These are phyloP conservation scores for Mesoclemmys tuberculata DNA, from an alignment of 2,113 vertebrate species.

Conservation along the genomic window DNA sequence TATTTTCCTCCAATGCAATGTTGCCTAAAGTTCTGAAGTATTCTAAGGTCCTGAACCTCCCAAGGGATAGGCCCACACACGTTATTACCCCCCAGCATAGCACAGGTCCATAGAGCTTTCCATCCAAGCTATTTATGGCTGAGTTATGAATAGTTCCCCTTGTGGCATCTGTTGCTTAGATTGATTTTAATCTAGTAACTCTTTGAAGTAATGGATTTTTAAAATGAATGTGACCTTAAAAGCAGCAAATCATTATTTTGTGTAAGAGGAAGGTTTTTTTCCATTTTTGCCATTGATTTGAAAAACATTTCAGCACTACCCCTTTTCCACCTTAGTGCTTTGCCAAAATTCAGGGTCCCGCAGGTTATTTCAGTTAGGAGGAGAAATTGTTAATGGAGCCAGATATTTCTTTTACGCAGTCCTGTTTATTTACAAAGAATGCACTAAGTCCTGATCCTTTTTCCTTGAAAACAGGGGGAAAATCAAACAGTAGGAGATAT, in stretches of 20 bases:
- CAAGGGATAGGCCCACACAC: neutral
- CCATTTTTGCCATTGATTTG: neutral
- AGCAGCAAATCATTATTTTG: neutral
- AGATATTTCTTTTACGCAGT: neutral
- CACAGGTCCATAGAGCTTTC: fast-evolving
- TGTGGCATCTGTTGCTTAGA: neutral
- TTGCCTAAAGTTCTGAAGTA: neutral
- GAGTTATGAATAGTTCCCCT: neutral
- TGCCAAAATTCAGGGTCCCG: neutral
- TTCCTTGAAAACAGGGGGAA: neutral
- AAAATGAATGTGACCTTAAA: too few species aligned
- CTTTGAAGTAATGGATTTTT: neutral
- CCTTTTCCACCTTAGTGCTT: neutral
- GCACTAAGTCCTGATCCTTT: neutral
- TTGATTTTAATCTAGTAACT: neutral
- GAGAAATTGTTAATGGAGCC: neutral
- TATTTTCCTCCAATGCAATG: fast-evolving
- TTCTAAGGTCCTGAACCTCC: neutral
- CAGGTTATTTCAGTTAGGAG: neutral
- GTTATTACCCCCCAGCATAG: neutral
- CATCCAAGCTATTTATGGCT: neutral
- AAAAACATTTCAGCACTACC: neutral
- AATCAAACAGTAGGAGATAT: neutral
- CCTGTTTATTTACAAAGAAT: neutral
- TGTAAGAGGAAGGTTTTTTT: neutral